Base-by-base conservation (phyloP, 2,113 vertebrate species). In the Poecile atricapillus region DNA sequence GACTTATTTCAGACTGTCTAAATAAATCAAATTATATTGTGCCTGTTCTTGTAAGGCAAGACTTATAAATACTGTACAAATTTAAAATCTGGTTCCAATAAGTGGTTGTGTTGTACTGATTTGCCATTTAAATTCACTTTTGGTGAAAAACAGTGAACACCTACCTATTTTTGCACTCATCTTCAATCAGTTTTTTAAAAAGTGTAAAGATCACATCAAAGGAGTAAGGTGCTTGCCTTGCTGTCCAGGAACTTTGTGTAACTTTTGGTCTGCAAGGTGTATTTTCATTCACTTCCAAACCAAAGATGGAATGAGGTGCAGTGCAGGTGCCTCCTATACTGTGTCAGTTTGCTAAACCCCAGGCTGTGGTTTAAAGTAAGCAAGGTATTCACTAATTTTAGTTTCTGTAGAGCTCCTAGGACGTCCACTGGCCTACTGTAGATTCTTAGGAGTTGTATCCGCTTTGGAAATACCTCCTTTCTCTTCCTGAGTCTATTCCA, bases 51-150 rank as follows among this genome's bases (percentile, higher is more conserved):
- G 37, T 52, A 88, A 85, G 33, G 67, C 1, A 0, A 60, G 55
- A 53, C 67, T 84, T 76, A 5, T 10, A 87, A 73, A 41, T 50
- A 49, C 37, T 86, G 63, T 76, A 53, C 78, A 93, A 73, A 80
- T 88, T 62, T 62, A 50, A 77, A 88, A 65, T 86, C 86, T 94
- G 63, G 28, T 80, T 97, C n/a, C 25, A 80, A 22, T 80, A 87
- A 83, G 11, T 60, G 55, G 11, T 52, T 83, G n/a, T 43, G 39
- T 80, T 87, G 30, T 59, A 87, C 31, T 35, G 52, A 58, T 85
- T 92, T 83, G 39, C 43, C 35, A 92, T 88, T 83, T 65, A 80
- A 83, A 89, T 74, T 78, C 43, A 25, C 35, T 19, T 86, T 58
- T 28, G 19, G 25, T 79, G 62, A 68, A 89, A 75, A 87, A 8